A percentile compares a stretch with the other conserved stretches of the same genome.
phyloP scores from a whole-genome alignment of 2,888 invertebrate species.

The Epistrophella euchroma region DNA sequence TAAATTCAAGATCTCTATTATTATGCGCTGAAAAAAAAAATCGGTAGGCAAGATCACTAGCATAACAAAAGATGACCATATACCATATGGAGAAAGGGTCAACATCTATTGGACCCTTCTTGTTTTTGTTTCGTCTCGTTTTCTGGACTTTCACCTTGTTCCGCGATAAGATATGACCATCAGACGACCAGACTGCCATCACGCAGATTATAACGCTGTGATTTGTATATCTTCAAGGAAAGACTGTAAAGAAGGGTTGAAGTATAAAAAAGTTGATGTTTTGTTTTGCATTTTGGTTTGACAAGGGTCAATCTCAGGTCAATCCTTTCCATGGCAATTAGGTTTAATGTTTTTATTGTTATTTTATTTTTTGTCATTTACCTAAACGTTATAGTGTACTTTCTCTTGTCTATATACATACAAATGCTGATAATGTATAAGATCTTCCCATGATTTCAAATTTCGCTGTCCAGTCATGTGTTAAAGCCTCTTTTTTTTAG shows the following conservation, averaged over 20 bases:
- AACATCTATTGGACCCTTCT: slow-evolving; percentile 2
- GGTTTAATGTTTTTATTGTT: slow-evolving; percentile 58
- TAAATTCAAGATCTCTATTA: slow-evolving; percentile 18
- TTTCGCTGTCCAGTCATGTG: slow-evolving; percentile 14
- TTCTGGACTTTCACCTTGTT: slow-evolving; percentile 28
- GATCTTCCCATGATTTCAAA: slow-evolving; percentile 14
- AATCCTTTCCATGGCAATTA: slow-evolving; percentile 61
- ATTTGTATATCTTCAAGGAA: not conserved
- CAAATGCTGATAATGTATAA: not conserved
- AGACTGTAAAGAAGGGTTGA: slow-evolving; percentile 22
- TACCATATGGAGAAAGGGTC: slow-evolving; percentile 21
- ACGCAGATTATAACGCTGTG: slow-evolving; percentile 26
- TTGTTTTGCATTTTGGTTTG: slow-evolving; percentile 62
- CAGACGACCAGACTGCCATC: slow-evolving; percentile 15
- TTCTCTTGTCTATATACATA: not conserved
- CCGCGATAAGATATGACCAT: slow-evolving; percentile 30
- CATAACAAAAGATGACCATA: slow-evolving; percentile 25
- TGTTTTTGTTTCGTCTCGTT: not conserved
- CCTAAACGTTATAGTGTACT: not conserved
- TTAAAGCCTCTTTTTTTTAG: slow-evolving; percentile 18
- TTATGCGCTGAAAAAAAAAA: not conserved
- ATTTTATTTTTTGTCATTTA: slow-evolving; percentile 46
- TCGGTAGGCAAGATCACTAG: slow-evolving; percentile 1
- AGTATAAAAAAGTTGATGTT: slow-evolving; percentile 25
- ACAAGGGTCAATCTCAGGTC: slow-evolving; percentile 61